Evolutionary conservation across 2,888 invertebrate species (phyloP), one percentile per base, ranked within the genome.

Genomic region (Euclidia mi): DNA sequence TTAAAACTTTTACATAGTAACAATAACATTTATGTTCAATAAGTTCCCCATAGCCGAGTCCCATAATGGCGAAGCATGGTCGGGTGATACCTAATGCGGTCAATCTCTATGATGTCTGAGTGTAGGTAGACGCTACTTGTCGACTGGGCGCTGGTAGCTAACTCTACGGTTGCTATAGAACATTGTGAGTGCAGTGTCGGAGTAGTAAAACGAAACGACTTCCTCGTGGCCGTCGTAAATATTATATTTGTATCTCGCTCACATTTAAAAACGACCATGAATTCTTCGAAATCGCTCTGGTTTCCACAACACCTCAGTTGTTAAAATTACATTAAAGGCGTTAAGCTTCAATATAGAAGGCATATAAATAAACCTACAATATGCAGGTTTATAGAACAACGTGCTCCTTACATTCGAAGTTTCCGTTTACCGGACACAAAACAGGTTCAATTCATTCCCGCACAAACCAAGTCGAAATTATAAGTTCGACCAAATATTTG

Each of bases 301-400:
- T 56, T 69, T 65, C 59, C 75, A 72, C 68, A 73, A 75, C 69
- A 64, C 65, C 68, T 76, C 58, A 64, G 70, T 59, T 71, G 68
- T 71, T 63, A 65, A 68, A 70, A 71, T 74, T 70, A 78, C 70
- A 75, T 72, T 60, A 76, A 80, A 78, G 78, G 79, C 79, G 76
- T 74, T 68, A 76, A 78, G 78, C 71, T 81, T 81, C 73, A 78
- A 73, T 65, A 73, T 73, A 75, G 81, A 82, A 83, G 81, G 79
- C 73, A 80, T 81, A 78, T 45, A 78, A 71, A 75, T 74, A 74
- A 74, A 88, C 89, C 91, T 92, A 91, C 91, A 92, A 92, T 92
- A 92, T 92, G 91, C 91, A 93, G 91, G 90, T 85, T 88, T 74
- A 81, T 76, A 82, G 75, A 82, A 87, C 81, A 88, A 86, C 80